These are phyloP conservation scores for Lamellibrachia luymesi DNA, from an alignment of 1,140 invertebrate species.

Conservation along the genomic window DNA sequence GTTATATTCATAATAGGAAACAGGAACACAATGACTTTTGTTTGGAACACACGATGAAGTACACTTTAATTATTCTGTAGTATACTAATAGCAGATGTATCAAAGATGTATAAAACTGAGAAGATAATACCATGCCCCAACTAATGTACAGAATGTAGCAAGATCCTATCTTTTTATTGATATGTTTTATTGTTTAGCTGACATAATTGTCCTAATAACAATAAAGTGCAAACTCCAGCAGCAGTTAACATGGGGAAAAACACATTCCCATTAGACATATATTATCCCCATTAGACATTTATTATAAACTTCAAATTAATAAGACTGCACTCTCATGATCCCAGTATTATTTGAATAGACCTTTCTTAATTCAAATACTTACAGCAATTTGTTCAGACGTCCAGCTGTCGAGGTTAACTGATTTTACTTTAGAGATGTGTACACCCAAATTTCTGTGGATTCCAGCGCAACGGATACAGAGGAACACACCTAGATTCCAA, in stretches of 20 bases:
- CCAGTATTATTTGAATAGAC: neutral
- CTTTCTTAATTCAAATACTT: constrained; percentile 9
- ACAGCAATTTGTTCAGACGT: constrained; percentile 55
- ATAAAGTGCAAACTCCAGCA: too few species aligned
- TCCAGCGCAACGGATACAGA: constrained; percentile 80
- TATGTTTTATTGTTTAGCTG: too few species aligned
- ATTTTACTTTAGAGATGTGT: constrained; percentile 86
- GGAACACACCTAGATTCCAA: constrained; percentile 86
- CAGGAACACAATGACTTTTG: neutral
- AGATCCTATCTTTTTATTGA: too few species aligned
- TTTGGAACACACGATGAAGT: neutral
- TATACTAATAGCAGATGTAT: too few species aligned
- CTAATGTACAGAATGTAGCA: too few species aligned
- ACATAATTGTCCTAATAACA: too few species aligned
- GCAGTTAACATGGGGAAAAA: too few species aligned
- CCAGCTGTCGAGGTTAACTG: constrained; percentile 78
- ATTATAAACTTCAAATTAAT: neutral
- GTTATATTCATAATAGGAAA: neutral
- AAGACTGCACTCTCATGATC: neutral
- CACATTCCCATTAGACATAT: too few species aligned
- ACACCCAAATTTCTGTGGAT: constrained; percentile 81
- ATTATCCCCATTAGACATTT: too few species aligned
- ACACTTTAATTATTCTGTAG: neutral
- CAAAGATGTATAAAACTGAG: too few species aligned
- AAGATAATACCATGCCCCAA: too few species aligned